These are phyloP conservation scores for Ptyas mucosa DNA, from an alignment of 2,113 vertebrate genomes.

Conservation along the genomic window DNA sequence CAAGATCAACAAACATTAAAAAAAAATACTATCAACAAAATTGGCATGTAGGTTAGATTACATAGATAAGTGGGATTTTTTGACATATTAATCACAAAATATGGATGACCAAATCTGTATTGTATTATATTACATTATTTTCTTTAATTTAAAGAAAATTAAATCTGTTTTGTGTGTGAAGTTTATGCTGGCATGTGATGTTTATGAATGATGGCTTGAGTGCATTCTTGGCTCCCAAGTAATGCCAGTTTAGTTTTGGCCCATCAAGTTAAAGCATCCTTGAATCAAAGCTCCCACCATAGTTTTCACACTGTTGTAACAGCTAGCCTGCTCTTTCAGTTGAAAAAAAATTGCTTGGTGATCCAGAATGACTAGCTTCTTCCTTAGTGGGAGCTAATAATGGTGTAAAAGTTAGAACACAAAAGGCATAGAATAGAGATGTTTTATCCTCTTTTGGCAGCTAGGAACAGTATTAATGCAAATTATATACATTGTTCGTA, in stretches of 20 bases:
- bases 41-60: not conserved
- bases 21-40: not conserved
- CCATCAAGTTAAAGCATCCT: not conserved
- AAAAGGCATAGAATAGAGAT: not conserved
- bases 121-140: not conserved
- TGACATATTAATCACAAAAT: not conserved
- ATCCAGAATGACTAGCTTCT: not conserved
- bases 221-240: not conserved
- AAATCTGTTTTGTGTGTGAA: not conserved
- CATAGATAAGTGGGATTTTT: not conserved
- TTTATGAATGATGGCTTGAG: not conserved
- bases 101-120: not conserved
- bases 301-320: not conserved
- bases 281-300: not conserved
- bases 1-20: not conserved
- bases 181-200: not conserved
- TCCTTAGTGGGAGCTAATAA: not conserved
- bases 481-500: not conserved
- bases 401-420: not conserved
- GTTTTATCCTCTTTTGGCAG: not conserved
- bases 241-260: not conserved
- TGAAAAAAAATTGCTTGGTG: not conserved
- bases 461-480: not conserved
- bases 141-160: not conserved
- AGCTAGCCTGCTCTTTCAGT: not conserved